Percentiles rank a stretch among this genome's conserved stretches.
phyloP scores from a whole-genome alignment of 2,888 invertebrate species.

The Hypomecis punctinalis region DNA sequence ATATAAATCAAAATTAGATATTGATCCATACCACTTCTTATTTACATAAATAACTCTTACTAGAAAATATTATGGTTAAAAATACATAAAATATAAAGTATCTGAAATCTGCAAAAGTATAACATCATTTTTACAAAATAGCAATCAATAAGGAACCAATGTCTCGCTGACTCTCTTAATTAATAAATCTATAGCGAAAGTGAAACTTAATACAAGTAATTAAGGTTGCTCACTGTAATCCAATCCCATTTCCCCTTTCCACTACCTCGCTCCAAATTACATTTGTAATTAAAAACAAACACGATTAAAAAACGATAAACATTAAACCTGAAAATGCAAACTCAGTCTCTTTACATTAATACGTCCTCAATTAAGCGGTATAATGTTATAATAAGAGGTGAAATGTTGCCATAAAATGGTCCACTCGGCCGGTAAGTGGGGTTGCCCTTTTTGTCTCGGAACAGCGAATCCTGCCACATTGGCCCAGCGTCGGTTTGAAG shows the following conservation, averaged over 20 bases:
- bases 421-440: constrained; percentile 62
- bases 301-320: constrained; percentile 18
- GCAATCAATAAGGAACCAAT: too few relatives aligned
- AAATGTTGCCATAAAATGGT: constrained; percentile 64
- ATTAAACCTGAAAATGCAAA: constrained; percentile 27
- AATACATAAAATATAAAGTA: too few relatives aligned
- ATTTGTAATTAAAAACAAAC: constrained; percentile 15
- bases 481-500: constrained; percentile 74
- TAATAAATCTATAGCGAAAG: too few relatives aligned
- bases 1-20: too few relatives aligned
- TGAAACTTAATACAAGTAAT: background rate
- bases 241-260: background rate
- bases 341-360: constrained; percentile 45
- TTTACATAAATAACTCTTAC: too few relatives aligned
- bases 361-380: constrained; percentile 67
- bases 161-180: too few relatives aligned
- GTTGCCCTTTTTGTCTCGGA: constrained; percentile 70
- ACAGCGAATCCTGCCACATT: constrained; percentile 67
- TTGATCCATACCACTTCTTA: too few relatives aligned
- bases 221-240: background rate
- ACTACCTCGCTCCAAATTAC: background rate
- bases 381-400: constrained; percentile 65
- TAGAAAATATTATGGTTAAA: too few relatives aligned
- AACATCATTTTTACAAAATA: too few relatives aligned
- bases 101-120: too few relatives aligned